Conservation (phyloP, 2,888 invertebrate species). For the Acleris sparsana region DNA sequence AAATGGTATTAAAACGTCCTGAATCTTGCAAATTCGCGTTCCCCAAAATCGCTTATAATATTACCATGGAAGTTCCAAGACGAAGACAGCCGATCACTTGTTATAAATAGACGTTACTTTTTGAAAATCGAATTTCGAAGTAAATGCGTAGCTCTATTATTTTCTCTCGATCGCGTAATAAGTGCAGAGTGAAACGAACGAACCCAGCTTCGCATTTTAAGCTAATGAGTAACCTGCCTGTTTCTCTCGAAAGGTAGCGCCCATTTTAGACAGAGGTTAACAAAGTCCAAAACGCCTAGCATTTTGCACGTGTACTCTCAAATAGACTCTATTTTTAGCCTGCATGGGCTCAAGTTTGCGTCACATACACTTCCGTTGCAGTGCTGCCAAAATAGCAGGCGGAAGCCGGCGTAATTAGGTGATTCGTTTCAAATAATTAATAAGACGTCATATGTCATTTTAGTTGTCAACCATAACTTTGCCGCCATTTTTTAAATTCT, state of each 20-base stretch:
- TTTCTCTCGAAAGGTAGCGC: not conserved
- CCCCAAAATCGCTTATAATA: too few species aligned
- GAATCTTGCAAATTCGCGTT: too few species aligned
- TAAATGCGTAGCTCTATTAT: too few species aligned
- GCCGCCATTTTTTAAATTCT: slow-evolving; percentile 1
- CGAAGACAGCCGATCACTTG: too few species aligned
- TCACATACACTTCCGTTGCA: slow-evolving; percentile 38
- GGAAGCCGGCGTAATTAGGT: slow-evolving; percentile 39
- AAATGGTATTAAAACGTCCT: too few species aligned
- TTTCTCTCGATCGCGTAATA: too few species aligned
- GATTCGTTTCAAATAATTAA: slow-evolving; percentile 41
- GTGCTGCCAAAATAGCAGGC: slow-evolving; percentile 38
- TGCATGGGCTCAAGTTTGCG: slow-evolving; percentile 37
- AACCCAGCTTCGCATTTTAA: too few species aligned
- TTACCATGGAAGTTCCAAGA: too few species aligned
- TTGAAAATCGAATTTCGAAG: too few species aligned
- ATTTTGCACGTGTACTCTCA: slow-evolving; percentile 34
- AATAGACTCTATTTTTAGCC: slow-evolving; percentile 45
- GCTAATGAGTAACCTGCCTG: too few species aligned
- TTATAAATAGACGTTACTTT: too few species aligned
- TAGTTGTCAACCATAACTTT: slow-evolving; percentile 26
- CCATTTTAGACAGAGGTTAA: slow-evolving; percentile 18
- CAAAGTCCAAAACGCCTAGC: slow-evolving; percentile 27
- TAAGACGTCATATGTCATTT: slow-evolving; percentile 28
- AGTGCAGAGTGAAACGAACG: too few species aligned